A percentile compares a stretch with the other conserved stretches of the same genome.
Conservation (phyloP, 2,888 invertebrate genomes). For the Lapara coniferarum region DNA sequence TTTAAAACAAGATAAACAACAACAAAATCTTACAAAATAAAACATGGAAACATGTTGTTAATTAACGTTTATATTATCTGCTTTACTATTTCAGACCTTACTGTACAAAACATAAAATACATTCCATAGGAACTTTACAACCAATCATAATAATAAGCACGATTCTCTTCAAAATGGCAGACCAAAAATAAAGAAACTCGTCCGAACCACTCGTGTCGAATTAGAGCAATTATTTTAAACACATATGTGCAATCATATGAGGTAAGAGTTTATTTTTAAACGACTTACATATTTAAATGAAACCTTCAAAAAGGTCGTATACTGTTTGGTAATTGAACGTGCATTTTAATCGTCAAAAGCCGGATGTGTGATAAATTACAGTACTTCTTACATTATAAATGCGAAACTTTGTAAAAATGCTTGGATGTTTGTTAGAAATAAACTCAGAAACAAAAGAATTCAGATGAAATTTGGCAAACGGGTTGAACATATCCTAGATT, state of each 20-base stretch:
- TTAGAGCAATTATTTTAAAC: slow-evolving; percentile 19
- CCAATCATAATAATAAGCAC: neutral
- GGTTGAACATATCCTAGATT: no score
- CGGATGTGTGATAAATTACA: neutral
- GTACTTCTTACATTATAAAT: no score
- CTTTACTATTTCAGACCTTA: neutral
- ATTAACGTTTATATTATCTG: neutral
- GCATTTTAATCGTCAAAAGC: neutral
- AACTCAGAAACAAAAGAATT: no score
- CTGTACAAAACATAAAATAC: neutral
- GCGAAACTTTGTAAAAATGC: no score
- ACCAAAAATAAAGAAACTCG: neutral
- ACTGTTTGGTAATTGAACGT: neutral
- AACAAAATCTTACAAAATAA: no score
- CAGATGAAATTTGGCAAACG: no score
- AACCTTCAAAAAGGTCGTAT: slow-evolving; percentile 5
- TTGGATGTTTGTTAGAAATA: no score
- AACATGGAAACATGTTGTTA: neutral
- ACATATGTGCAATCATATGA: neutral
- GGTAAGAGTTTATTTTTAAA: slow-evolving; percentile 12
- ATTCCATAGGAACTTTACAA: neutral
- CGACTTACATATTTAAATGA: neutral
- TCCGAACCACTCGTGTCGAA: slow-evolving; percentile 6
- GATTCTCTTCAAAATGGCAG: slow-evolving; percentile 4
- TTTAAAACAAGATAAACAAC: no score